Conservation (phyloP, 2,888 invertebrate species). For the Allygus modestus region DNA sequence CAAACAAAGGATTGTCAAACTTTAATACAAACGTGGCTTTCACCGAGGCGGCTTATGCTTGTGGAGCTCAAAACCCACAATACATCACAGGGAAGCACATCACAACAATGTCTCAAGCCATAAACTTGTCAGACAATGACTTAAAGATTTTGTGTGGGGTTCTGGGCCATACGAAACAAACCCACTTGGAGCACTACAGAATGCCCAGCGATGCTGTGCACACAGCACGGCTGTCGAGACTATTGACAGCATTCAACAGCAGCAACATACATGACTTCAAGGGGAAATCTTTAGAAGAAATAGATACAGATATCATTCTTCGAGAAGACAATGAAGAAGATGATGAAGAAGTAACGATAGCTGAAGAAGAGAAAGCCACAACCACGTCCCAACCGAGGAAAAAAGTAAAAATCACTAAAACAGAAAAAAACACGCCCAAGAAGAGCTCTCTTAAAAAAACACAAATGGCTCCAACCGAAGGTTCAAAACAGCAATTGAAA, state of each 20-base stretch:
- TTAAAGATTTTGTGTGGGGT: not conserved
- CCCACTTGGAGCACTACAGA: slow-evolving; percentile 18
- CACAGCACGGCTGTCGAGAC: not conserved
- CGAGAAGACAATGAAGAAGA: not conserved
- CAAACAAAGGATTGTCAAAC: not conserved
- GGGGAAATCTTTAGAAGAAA: not conserved
- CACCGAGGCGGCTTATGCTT: not conserved
- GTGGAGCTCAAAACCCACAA: not conserved
- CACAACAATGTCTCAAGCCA: not conserved
- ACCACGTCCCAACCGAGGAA: not conserved
- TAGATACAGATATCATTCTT: not conserved
- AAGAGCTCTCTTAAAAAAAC: no score
- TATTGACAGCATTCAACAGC: not conserved
- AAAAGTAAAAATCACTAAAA: not conserved
- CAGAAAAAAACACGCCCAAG: not conserved
- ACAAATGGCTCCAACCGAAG: no score
- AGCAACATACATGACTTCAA: not conserved
- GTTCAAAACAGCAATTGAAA: no score
- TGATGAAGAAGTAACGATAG: not conserved
- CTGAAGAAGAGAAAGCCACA: slow-evolving; percentile 14
- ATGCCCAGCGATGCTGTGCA: slow-evolving; percentile 19
- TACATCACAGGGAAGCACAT: not conserved
- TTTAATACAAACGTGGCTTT: not conserved
- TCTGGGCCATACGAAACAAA: not conserved
- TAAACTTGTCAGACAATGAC: slow-evolving; percentile 13